phyloP scores from a whole-genome alignment of 2,888 invertebrate genomes.

The Lepeophtheirus nordmannii region DNA sequence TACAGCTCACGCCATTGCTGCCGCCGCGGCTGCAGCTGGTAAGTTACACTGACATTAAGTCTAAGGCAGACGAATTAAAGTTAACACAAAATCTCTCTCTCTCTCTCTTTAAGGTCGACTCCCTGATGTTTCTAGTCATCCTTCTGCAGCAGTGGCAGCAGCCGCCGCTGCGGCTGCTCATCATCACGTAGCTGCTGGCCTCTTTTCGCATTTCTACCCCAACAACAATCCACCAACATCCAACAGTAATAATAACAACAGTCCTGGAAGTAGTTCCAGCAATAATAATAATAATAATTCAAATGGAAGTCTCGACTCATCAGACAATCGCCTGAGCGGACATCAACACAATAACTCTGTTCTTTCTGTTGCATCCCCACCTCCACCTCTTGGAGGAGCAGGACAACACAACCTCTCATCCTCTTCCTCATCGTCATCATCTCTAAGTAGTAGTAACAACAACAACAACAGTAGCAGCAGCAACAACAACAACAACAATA shows the following conservation, averaged over 20 bases:
- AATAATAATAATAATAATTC: too few relatives aligned
- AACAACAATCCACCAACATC: background rate
- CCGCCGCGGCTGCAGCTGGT: constrained; percentile 15
- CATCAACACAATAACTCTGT: too few relatives aligned
- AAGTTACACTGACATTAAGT: constrained; percentile 13
- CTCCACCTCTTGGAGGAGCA: too few relatives aligned
- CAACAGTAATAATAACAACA: background rate
- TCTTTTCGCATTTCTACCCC: background rate
- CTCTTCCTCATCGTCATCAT: too few relatives aligned
- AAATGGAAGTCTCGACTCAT: too few relatives aligned
- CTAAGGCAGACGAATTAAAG: background rate
- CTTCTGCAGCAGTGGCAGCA: background rate
- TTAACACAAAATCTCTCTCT: background rate
- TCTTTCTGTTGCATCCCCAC: too few relatives aligned
- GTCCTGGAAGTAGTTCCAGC: background rate
- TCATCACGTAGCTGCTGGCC: background rate
- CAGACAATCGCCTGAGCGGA: too few relatives aligned
- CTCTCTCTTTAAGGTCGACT: background rate
- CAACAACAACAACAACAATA: too few relatives aligned
- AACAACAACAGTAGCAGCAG: too few relatives aligned
- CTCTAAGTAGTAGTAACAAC: too few relatives aligned
- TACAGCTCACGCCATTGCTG: constrained; percentile 3
- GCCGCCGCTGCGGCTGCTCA: background rate
- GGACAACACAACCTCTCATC: too few relatives aligned
- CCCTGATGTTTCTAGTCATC: constrained; percentile 5